Percentiles rank a stretch among this genome's conserved stretches.
Conservation (phyloP, 1,140 invertebrate genomes). For the Drosophila persimilis region DNA sequence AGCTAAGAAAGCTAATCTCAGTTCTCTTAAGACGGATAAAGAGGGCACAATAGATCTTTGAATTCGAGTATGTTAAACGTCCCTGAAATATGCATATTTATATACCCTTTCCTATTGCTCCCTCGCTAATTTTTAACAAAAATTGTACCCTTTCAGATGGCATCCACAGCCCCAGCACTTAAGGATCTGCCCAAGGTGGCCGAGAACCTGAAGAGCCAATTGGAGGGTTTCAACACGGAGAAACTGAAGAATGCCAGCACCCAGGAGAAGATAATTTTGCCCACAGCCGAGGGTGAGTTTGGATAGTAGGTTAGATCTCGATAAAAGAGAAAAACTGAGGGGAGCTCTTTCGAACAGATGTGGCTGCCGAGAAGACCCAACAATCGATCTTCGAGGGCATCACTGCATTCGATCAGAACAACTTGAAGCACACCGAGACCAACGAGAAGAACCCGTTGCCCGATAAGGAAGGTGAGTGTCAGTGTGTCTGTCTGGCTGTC, state of each 20-base stretch:
- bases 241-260: constrained; percentile 93
- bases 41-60: too few relatives aligned
- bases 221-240: constrained; percentile 93
- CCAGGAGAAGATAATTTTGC: constrained; percentile 93
- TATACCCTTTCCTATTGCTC: neutral
- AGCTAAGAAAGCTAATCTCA: too few relatives aligned
- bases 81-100: too few relatives aligned
- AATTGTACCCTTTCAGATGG: constrained; percentile 60
- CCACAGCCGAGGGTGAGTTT: constrained; percentile 91
- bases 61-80: too few relatives aligned
- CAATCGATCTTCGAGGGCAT: constrained; percentile 93
- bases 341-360: constrained; percentile 85
- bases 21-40: neutral
- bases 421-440: constrained; percentile 96
- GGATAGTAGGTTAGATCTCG: too few relatives aligned
- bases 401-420: constrained; percentile 91
- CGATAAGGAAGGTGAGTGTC: constrained; percentile 93
- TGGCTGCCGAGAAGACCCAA: constrained; percentile 93
- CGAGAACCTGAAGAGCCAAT: constrained; percentile 92
- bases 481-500: neutral
- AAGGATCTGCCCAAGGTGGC: constrained; percentile 96
- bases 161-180: constrained; percentile 86
- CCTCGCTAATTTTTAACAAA: neutral
- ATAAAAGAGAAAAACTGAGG: constrained; percentile 18
- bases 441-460: constrained; percentile 96